These are phyloP conservation scores for Biston betularia DNA, from an alignment of 2,888 invertebrate genomes.

Conservation along the genomic window DNA sequence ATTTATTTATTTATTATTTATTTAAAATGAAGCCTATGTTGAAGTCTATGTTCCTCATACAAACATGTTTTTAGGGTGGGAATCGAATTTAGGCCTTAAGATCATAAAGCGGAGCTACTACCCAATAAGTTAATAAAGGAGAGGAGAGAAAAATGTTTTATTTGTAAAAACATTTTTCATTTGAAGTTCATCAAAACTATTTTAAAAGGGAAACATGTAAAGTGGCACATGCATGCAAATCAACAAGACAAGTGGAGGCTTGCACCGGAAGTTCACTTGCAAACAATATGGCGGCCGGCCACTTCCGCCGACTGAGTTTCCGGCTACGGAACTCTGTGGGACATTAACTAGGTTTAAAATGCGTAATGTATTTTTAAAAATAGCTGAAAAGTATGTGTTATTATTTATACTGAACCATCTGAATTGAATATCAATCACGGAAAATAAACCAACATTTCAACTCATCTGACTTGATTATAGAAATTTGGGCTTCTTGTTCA, in stretches of 20 bases:
- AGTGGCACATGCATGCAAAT: constrained; percentile 47
- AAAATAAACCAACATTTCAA: no score
- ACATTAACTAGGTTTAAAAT: constrained; percentile 35
- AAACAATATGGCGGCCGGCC: constrained; percentile 70
- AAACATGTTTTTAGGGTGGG: no score
- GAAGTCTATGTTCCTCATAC: no score
- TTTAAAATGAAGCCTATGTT: no score
- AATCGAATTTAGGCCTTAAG: no score
- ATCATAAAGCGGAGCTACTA: no score
- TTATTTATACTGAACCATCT: no score
- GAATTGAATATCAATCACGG: no score
- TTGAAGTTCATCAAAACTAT: constrained; percentile 41
- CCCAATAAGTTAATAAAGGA: no score
- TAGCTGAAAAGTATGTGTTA: not conserved
- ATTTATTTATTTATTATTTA: no score
- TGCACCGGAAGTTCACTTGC: constrained; percentile 67
- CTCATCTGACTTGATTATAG: no score
- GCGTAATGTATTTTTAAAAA: constrained; percentile 29
- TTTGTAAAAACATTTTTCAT: not conserved
- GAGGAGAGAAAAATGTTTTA: not conserved
- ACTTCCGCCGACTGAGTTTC: constrained; percentile 62
- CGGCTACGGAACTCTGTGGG: constrained; percentile 36
- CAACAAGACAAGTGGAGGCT: constrained; percentile 59
- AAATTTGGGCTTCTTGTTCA: no score
- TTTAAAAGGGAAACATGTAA: constrained; percentile 54